Evolutionary conservation across 2,797 vertebrate species (phyloP).

Genomic region (Hippocampus kuda): DNA sequence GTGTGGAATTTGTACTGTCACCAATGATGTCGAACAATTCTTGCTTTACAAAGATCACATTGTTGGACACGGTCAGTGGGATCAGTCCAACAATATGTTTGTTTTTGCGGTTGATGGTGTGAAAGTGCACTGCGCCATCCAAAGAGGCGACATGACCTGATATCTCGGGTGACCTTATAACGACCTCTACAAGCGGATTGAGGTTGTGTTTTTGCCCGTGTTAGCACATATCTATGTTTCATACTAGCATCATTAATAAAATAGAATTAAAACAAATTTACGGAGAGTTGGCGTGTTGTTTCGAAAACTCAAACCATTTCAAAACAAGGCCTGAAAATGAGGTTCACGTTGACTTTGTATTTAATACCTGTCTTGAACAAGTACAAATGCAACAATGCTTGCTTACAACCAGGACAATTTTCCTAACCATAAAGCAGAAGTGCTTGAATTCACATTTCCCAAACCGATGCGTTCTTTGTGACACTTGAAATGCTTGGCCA

Average conservation of each 20-base stretch:
- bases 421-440: background rate
- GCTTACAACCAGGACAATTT: too few relatives aligned
- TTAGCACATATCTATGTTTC: background rate
- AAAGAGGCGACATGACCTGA: background rate
- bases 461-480: background rate
- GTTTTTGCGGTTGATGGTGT: background rate
- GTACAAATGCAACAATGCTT: too few relatives aligned
- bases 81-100: background rate
- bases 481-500: constrained; percentile 21
- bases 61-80: background rate
- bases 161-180: background rate
- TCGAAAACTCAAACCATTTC: background rate
- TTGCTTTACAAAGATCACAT: background rate
- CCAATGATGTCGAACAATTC: background rate
- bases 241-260: constrained; percentile 1
- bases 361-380: too few relatives aligned
- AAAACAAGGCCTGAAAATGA: too few relatives aligned
- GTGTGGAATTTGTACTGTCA: background rate
- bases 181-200: background rate
- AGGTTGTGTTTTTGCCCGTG: background rate
- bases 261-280: background rate
- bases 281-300: background rate
- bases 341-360: too few relatives aligned
- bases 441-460: too few relatives aligned
- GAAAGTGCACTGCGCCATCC: background rate